Percentiles rank a stretch among this genome's conserved stretches.
phyloP scores from a whole-genome alignment of 2,797 vertebrate genomes.

The Alcedo atthis region DNA sequence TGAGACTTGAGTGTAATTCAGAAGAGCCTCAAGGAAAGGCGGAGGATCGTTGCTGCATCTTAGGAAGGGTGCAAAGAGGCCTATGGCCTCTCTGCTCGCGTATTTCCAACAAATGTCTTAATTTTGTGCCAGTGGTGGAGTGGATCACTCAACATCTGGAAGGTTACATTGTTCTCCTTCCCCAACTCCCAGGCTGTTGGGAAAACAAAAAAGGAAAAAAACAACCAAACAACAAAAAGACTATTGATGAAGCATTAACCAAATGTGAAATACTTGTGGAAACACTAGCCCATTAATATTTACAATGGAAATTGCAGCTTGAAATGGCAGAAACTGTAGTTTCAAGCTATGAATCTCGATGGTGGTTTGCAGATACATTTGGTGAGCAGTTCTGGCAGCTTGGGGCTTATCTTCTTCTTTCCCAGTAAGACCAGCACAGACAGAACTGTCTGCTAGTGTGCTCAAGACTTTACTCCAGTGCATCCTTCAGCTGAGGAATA shows the following conservation, averaged over 20 bases:
- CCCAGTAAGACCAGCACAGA: accelerated
- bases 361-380: accelerated
- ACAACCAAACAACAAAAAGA: background rate
- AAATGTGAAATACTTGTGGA: background rate
- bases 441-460: background rate
- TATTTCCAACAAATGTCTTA: background rate
- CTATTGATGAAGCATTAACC: background rate
- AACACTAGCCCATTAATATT: background rate
- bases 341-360: background rate
- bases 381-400: background rate
- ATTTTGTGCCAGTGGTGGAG: background rate
- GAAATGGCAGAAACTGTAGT: accelerated
- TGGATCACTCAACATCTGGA: background rate
- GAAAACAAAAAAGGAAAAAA: background rate
- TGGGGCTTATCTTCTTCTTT: background rate
- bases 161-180: background rate
- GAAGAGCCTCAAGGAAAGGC: background rate
- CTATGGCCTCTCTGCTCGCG: background rate
- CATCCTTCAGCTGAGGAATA: background rate
- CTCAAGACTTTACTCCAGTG: background rate
- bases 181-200: accelerated
- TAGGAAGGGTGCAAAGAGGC: background rate
- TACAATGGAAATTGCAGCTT: background rate
- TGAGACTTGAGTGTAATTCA: background rate
- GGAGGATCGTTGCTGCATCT: background rate